Evolutionary conservation across 2,888 invertebrate species (phyloP), one percentile per base, ranked within the genome.

Genomic region (Pristionchus fissidentatus): DNA sequence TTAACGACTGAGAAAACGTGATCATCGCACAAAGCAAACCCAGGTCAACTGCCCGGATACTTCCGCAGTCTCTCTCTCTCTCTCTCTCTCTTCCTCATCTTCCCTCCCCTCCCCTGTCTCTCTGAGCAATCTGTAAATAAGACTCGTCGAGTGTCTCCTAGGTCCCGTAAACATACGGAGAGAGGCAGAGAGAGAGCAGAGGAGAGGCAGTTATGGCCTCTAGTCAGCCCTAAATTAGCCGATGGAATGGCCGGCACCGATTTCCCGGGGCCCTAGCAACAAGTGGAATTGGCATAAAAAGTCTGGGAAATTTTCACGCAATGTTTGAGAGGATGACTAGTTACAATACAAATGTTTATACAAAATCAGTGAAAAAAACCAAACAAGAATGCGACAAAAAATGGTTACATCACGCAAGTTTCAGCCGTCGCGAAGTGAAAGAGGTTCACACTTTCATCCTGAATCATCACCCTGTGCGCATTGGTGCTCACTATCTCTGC

Each of bases 51-150:
- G n/a, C 70, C 70, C 38, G 70, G 70, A 70, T 70, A 70, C 41
- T n/a, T 41, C 29, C 73, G n/a, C n/a, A 38, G 32, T 75, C 52
- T 83, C 19, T 46, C 60, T 38, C 49, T 83, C 57, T 83, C 83
- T 62, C 62, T n/a, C 78, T 60, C 66, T 62, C 62, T 62, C 60
- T 79, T 29, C 22, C n/a, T n/a, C n/a, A n/a, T n/a, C n/a, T n/a
- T n/a, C n/a, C n/a, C n/a, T n/a, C n/a, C n/a, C 10, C 32, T n/a
- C 8, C 15, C 70, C 70, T 38, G 38, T 70, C 10, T 41, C n/a
- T n/a, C 35, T 13, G 43, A 0, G n/a, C 46, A 57, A 57, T 43
- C 55, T 38, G 79, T 55, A 43, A 79, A 79, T 46, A 79, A 49
- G 79, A 49, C 55, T 55, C 55, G n/a, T n/a, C n/a, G 29, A 35